Conservation (phyloP, 2,888 invertebrate species). For the Auanema sp. region DNA sequence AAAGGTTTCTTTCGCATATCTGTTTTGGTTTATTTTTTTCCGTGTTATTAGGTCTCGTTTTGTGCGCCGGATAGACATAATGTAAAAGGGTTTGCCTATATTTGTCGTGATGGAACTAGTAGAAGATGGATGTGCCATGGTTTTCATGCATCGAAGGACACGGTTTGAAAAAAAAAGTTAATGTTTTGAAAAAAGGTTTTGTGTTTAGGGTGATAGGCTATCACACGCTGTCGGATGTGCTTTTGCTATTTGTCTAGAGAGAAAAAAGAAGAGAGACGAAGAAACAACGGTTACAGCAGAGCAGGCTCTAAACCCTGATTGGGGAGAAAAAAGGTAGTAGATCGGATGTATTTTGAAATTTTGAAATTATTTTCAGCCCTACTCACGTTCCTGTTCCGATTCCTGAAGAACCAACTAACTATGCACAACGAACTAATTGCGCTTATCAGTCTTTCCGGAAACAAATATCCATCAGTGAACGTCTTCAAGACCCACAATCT, state of each 20-base stretch:
- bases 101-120: slow-evolving; percentile 96
- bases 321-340: slow-evolving; percentile 29
- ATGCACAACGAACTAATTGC: slow-evolving; percentile 38
- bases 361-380: background rate
- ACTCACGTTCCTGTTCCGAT: background rate
- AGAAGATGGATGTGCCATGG: slow-evolving; percentile 99
- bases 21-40: slow-evolving; percentile 7
- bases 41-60: slow-evolving; percentile 77
- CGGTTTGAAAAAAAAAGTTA: slow-evolving; percentile 23
- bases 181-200: slow-evolving; percentile 6
- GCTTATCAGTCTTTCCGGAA: slow-evolving; percentile 56
- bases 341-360: background rate
- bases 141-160: slow-evolving; percentile 88
- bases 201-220: slow-evolving; percentile 83
- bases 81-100: slow-evolving; percentile 96
- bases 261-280: slow-evolving; percentile 71
- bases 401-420: slow-evolving; percentile 7
- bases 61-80: slow-evolving; percentile 98
- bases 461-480: slow-evolving; percentile 54
- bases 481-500: slow-evolving; percentile 56
- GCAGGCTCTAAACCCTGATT: slow-evolving; percentile 36
- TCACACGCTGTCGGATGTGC: slow-evolving; percentile 99
- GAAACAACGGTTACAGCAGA: slow-evolving; percentile 24
- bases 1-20: slow-evolving; percentile 71
- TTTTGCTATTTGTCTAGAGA: slow-evolving; percentile 94